Conservation (phyloP, 1,140 invertebrate species). For the Pogonomyrmex barbatus region DNA sequence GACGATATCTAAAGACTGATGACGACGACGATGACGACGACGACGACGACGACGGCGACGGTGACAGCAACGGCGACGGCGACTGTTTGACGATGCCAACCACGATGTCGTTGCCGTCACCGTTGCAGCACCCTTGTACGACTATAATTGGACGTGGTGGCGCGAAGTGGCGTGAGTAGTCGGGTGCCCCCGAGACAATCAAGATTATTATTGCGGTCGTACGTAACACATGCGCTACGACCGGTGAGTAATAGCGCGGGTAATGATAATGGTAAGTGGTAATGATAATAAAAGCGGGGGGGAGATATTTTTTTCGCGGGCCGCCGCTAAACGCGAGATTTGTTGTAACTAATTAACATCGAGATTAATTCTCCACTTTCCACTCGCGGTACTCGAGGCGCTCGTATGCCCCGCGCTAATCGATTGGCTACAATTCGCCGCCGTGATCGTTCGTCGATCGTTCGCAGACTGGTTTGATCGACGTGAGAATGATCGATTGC, state of each 20-base stretch:
- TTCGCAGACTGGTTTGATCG: conserved; percentile 62
- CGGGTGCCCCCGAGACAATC: conserved; percentile 72
- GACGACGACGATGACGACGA: background rate
- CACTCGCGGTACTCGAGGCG: background rate
- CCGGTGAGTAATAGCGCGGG: conserved; percentile 70
- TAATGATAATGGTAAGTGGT: conserved; percentile 73
- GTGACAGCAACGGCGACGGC: background rate
- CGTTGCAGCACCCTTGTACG: conserved; percentile 49
- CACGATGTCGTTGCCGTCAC: conserved; percentile 17
- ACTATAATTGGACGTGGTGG: conserved; percentile 75
- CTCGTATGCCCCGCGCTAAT: conserved; percentile 40
- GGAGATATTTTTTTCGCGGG: conserved; percentile 33
- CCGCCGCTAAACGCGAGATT: background rate
- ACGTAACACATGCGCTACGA: conserved; percentile 45
- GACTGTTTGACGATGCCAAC: background rate
- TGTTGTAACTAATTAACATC: conserved; percentile 67
- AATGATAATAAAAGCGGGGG: conserved; percentile 73
- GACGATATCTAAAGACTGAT: background rate
- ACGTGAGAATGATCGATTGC: conserved; percentile 63
- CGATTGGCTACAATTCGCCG: conserved; percentile 58
- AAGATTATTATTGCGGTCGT: conserved; percentile 77
- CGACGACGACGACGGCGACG: conserved; percentile 7
- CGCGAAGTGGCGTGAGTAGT: conserved; percentile 75
- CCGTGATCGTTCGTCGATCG: conserved; percentile 57
- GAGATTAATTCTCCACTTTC: conserved; percentile 41